Percentiles rank a stretch among this genome's conserved stretches.
These are phyloP conservation scores for Axis porcinus DNA, from an alignment of 2,113 vertebrate genomes.

Conservation along the genomic window DNA sequence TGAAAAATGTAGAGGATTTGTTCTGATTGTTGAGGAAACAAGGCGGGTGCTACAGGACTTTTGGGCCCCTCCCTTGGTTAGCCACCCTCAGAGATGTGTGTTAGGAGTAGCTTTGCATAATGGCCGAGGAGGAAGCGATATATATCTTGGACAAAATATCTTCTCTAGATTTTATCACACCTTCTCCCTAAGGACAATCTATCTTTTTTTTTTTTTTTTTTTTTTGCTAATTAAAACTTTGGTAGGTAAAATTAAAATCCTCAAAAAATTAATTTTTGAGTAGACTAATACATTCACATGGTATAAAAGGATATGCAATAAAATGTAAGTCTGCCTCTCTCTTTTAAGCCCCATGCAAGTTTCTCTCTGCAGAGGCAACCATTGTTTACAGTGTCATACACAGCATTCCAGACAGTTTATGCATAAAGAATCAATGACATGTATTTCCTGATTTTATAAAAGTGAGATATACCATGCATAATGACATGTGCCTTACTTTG, in stretches of 20 bases:
- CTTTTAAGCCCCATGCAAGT: background rate
- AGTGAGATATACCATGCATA: background rate
- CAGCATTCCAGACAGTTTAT: background rate
- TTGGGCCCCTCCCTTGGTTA: background rate
- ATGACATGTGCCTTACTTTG: background rate
- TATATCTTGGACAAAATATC: background rate
- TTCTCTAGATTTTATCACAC: background rate
- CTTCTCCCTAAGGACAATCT: background rate
- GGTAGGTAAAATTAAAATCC: background rate
- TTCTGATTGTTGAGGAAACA: background rate
- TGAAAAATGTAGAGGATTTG: background rate
- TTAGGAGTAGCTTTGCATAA: background rate
- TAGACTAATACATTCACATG: background rate
- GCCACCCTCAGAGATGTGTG: background rate
- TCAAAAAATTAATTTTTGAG: background rate
- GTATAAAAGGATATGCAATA: background rate
- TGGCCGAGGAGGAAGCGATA: background rate
- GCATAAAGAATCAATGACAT: background rate
- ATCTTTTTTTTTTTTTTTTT: background rate
- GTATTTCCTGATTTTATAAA: background rate
- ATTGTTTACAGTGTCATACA: background rate
- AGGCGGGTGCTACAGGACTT: background rate
- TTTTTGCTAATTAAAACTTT: background rate
- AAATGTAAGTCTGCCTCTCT: background rate
- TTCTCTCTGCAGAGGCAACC: background rate